A percentile compares a stretch with the other conserved stretches of the same genome.
Conservation (phyloP, 1,140 invertebrate species). For the Pseudoatta argentina region DNA sequence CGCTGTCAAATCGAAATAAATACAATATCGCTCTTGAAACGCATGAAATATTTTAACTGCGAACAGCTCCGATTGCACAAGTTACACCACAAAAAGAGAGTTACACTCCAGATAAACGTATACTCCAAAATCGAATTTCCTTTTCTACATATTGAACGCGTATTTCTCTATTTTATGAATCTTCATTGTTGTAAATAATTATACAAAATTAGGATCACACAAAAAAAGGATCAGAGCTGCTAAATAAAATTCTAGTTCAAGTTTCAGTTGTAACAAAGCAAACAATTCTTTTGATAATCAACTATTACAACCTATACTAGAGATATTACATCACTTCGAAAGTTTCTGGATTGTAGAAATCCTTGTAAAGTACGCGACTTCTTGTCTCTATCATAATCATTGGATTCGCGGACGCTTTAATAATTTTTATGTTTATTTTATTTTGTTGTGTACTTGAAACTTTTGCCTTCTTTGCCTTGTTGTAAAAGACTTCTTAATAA, state of each 20-base stretch:
- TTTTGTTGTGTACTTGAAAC: background rate
- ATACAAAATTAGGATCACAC: background rate
- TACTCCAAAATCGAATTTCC: background rate
- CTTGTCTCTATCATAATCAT: background rate
- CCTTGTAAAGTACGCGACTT: background rate
- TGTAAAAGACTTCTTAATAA: background rate
- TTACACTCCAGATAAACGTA: background rate
- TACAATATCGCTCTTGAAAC: background rate
- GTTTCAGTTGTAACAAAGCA: background rate
- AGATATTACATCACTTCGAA: background rate
- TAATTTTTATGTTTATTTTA: background rate
- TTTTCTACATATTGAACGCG: background rate
- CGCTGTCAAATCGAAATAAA: slow-evolving; percentile 19
- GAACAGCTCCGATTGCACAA: background rate
- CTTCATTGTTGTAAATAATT: background rate
- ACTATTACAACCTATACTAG: background rate
- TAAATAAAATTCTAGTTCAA: background rate
- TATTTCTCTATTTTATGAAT: background rate
- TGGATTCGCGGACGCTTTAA: background rate
- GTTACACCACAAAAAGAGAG: background rate
- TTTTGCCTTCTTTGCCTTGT: background rate
- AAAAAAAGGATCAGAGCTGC: background rate
- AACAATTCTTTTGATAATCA: background rate
- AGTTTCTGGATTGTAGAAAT: background rate
- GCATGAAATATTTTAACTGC: slow-evolving; percentile 33